Conservation (phyloP, 2,888 invertebrate species). For the Biston stratarius region DNA sequence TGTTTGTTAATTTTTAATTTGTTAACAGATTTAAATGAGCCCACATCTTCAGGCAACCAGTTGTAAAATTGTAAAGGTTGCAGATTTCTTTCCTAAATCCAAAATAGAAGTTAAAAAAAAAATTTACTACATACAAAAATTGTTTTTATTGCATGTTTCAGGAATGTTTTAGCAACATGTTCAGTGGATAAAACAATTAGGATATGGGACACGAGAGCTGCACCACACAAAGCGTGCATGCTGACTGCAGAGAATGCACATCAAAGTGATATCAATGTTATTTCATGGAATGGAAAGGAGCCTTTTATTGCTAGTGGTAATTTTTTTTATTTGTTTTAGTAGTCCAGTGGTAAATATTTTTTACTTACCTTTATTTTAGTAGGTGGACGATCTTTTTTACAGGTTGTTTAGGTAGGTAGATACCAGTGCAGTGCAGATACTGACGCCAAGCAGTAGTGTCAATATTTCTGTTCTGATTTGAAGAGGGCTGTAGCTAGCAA, state of each 20-base stretch:
- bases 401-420: too few species aligned
- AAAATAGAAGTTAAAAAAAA: not conserved
- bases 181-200: conserved; percentile 96
- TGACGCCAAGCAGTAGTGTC: too few species aligned
- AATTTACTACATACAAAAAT: not conserved
- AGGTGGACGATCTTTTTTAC: too few species aligned
- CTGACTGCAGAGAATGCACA: conserved; percentile 95
- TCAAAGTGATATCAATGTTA: conserved; percentile 97
- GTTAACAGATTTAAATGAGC: too few species aligned
- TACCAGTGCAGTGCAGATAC: too few species aligned
- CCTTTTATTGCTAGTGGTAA: conserved; percentile 94
- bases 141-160: conserved; percentile 52
- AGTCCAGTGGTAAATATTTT: conserved; percentile 75
- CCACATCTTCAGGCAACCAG: too few species aligned
- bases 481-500: too few species aligned
- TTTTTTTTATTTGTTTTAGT: too few species aligned
- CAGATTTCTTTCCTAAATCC: too few species aligned
- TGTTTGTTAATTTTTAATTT: too few species aligned
- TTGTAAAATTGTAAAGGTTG: too few species aligned
- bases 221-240: conserved; percentile 96
- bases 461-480: too few species aligned
- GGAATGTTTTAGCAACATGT: conserved; percentile 94
- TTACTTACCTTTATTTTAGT: not conserved
- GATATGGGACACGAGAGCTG: conserved; percentile 97
- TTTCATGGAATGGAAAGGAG: conserved; percentile 97